Evolutionary conservation across 1,140 invertebrate species (phyloP).

Genomic region (Pseudomyrmex gracilis): DNA sequence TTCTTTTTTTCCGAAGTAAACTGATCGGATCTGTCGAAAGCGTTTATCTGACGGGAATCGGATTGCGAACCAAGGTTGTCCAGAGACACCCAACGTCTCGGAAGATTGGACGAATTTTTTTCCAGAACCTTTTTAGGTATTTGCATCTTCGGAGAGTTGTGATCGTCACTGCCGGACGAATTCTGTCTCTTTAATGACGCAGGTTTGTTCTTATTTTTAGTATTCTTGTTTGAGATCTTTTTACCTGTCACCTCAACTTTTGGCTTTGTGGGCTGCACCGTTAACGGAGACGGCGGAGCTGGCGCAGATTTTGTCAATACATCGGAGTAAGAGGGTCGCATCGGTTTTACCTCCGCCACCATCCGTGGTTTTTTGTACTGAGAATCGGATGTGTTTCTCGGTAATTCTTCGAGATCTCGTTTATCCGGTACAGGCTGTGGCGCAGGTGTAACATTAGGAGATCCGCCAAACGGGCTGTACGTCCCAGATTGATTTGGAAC

Average conservation of each 20-base stretch:
- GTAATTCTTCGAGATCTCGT: slow-evolving; percentile 74
- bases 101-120: slow-evolving; percentile 80
- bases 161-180: slow-evolving; percentile 86
- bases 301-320: slow-evolving; percentile 90
- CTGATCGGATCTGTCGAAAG: slow-evolving; percentile 80
- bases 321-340: slow-evolving; percentile 93
- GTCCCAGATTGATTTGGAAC: slow-evolving; percentile 91
- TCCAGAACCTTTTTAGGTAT: slow-evolving; percentile 78
- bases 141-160: slow-evolving; percentile 83
- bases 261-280: slow-evolving; percentile 77
- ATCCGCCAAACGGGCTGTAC: slow-evolving; percentile 92
- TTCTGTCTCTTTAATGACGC: slow-evolving; percentile 84
- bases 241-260: slow-evolving; percentile 78
- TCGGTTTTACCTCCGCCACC: slow-evolving; percentile 93
- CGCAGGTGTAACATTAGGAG: slow-evolving; percentile 81
- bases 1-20: slow-evolving; percentile 80
- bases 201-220: slow-evolving; percentile 81
- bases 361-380: slow-evolving; percentile 89
- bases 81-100: slow-evolving; percentile 82
- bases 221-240: slow-evolving; percentile 78
- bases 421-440: slow-evolving; percentile 68
- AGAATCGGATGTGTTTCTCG: slow-evolving; percentile 66
- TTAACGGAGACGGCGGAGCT: slow-evolving; percentile 79
- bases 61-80: slow-evolving; percentile 80
- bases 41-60: slow-evolving; percentile 77